Evolutionary conservation across 2,888 invertebrate species (phyloP), one percentile per base, ranked within the genome.

Genomic region (Sturmia bella): DNA sequence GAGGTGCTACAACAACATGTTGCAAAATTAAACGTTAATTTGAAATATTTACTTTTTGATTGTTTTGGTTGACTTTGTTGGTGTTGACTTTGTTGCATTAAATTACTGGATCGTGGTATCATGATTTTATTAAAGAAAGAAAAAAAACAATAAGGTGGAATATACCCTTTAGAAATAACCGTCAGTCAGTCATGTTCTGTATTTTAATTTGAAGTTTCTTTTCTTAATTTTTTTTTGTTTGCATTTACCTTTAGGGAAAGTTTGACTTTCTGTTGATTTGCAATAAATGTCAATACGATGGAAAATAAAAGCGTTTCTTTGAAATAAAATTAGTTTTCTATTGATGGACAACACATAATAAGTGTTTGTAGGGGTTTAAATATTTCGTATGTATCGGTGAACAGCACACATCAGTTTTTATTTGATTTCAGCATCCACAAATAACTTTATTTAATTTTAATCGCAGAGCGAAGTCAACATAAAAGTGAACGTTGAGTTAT

Each of bases 81-180:
- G 52, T 52, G 43, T 45, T 54, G 63, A 57, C 19, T 61, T 73
- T 73, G 70, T 50, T 64, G 56, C 56, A 70, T 70, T 77, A 63
- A 63, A 70, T 56, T 70, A 56, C 54, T 73, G 43, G 57, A 64
- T 81, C 73, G 73, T 80, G 80, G 61, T 56, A 63, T 70, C 69
- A 77, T 70, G 69, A 70, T 56, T 75, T 68, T 59, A 39, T 24
- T 32, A 6, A 32, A 32, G 32, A 32, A 32, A 32, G 7, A 32
- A 32, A 21, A 21, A 57, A 57, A 21, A 52, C 0, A 64, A 32
- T 43, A 57, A 37, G 43, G 19, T 32, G 39, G 17, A 56, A 52
- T 11, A 59, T 45, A 39, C 56, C 64, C 74, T 45, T 45, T 45
- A 54, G 61, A 61, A 72, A 54, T 59, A 61, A 32, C 13, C 43